A percentile compares a stretch with the other conserved stretches of the same genome.
Evolutionary conservation across 2,797 vertebrate genomes (phyloP).

Genomic region (Pseudochirops cupreus): DNA sequence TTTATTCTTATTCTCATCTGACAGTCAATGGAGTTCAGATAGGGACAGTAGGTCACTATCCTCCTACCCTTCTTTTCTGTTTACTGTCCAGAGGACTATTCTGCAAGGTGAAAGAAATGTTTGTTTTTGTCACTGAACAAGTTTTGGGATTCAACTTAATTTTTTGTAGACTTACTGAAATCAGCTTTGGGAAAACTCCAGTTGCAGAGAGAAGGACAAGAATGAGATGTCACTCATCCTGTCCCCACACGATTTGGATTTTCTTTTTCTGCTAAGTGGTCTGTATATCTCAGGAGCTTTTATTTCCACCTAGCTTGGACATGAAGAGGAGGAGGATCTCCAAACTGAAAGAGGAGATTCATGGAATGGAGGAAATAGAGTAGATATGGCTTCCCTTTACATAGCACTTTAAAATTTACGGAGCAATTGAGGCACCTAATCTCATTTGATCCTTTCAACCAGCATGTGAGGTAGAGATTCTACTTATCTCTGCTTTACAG

Average conservation of each 20-base stretch:
- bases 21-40: not conserved
- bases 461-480: not conserved
- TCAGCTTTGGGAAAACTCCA: not conserved
- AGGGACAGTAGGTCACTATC: not conserved
- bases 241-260: not conserved
- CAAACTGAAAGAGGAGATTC: not conserved
- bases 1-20: not conserved
- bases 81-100: not conserved
- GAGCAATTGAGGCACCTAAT: not conserved
- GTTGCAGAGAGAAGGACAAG: not conserved
- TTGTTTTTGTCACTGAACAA: not conserved
- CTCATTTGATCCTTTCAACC: not conserved
- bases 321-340: not conserved
- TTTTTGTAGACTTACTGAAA: not conserved
- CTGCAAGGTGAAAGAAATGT: not conserved
- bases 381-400: not conserved
- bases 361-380: not conserved
- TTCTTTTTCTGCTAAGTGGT: not conserved
- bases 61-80: not conserved
- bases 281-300: not conserved
- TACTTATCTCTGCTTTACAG: not conserved
- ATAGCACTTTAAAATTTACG: not conserved
- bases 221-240: not conserved
- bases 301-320: not conserved
- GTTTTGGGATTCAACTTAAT: not conserved